These are phyloP conservation scores for Drosophila anceps DNA, from an alignment of 2,888 invertebrate species.

Conservation along the genomic window DNA sequence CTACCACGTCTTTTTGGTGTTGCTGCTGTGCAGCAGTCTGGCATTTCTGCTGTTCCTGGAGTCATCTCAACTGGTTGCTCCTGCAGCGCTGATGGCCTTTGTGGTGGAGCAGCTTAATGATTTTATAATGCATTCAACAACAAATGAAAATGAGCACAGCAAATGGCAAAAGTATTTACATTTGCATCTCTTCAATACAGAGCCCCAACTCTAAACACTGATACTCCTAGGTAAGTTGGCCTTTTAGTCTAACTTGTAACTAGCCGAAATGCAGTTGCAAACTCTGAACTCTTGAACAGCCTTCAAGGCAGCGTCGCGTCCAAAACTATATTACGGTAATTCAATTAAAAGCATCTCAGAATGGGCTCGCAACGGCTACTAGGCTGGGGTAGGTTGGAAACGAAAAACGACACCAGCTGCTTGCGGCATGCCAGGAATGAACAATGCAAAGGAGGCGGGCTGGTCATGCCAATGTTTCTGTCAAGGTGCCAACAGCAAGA, in stretches of 20 bases:
- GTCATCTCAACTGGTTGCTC: constrained; percentile 11
- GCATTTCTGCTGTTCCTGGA: background rate
- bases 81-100: constrained; percentile 44
- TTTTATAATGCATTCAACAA: constrained; percentile 72
- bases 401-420: constrained; percentile 66
- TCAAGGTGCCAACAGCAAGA: constrained; percentile 38
- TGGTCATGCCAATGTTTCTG: constrained; percentile 58
- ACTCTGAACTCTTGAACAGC: constrained; percentile 21
- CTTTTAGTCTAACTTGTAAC: constrained; percentile 17
- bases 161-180: constrained; percentile 62
- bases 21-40: background rate
- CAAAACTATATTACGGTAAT: constrained; percentile 65
- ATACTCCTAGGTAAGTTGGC: constrained; percentile 4
- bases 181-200: constrained; percentile 7
- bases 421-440: constrained; percentile 76
- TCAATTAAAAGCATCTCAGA: constrained; percentile 56
- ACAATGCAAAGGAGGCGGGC: constrained; percentile 31
- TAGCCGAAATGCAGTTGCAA: constrained; percentile 9
- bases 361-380: background rate
- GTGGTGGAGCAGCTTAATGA: constrained; percentile 72
- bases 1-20: constrained; percentile 21
- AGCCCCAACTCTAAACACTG: background rate
- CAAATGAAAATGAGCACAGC: constrained; percentile 53
- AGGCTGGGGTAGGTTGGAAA: constrained; percentile 16
- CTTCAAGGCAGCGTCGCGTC: constrained; percentile 29